Evolutionary conservation across 2,888 invertebrate species (phyloP).

Genomic region (Meandrusa payeni): DNA sequence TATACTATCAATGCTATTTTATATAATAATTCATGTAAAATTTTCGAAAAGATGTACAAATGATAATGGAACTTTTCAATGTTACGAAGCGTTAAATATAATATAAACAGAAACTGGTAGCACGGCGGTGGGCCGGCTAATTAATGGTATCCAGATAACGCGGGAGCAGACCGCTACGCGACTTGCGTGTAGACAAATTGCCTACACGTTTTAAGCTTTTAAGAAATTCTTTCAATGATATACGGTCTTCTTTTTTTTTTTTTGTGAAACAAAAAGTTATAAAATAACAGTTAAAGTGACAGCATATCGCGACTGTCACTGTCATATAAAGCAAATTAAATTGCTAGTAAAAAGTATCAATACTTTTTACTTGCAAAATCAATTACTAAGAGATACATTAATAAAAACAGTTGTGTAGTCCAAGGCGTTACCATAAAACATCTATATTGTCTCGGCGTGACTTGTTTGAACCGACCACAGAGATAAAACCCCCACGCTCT

Average conservation of each 20-base stretch:
- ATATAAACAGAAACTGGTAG: not conserved
- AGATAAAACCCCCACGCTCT: constrained; percentile 1
- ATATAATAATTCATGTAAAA: too few species aligned
- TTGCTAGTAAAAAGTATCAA: too few species aligned
- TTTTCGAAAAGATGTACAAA: too few species aligned
- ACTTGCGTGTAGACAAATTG: not conserved
- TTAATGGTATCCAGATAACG: constrained; percentile 4
- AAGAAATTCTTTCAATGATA: too few species aligned
- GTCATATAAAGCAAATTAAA: too few species aligned
- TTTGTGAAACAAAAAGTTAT: too few species aligned
- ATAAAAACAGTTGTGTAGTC: not conserved
- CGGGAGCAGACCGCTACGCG: not conserved
- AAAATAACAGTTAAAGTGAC: too few species aligned
- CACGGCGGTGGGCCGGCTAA: not conserved
- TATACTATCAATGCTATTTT: too few species aligned
- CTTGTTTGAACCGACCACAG: not conserved
- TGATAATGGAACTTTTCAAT: constrained; percentile 1
- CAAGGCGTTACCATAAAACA: constrained; percentile 5
- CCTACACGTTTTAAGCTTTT: too few species aligned
- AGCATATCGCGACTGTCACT: too few species aligned
- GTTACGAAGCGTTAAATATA: not conserved
- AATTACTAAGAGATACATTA: constrained; percentile 3
- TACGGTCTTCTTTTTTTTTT: too few species aligned
- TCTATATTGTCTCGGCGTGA: constrained; percentile 1
- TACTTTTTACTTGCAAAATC: too few species aligned